Percentiles rank a stretch among this genome's conserved stretches.
Conservation (phyloP, 1,140 invertebrate genomes). For the Drosophila simulans region DNA sequence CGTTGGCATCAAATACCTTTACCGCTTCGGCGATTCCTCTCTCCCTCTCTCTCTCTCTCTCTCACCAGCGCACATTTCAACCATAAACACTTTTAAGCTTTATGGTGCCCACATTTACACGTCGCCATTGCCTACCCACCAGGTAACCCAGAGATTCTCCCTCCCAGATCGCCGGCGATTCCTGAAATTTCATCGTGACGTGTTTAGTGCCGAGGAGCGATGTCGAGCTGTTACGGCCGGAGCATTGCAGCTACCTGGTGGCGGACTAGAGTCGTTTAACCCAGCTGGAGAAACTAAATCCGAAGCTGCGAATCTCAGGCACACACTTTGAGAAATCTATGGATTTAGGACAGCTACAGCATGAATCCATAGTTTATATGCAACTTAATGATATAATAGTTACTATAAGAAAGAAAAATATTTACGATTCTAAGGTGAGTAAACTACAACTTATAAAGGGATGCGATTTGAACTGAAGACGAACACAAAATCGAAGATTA, state of each 20-base stretch:
- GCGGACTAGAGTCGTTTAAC: constrained; percentile 10
- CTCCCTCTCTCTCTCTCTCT: too few relatives aligned
- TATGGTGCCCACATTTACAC: constrained; percentile 77
- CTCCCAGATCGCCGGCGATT: constrained; percentile 14
- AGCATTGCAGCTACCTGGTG: constrained; percentile 39
- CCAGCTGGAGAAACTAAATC: constrained; percentile 8
- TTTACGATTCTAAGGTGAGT: too few relatives aligned
- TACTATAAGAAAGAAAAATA: too few relatives aligned
- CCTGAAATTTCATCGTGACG: constrained; percentile 51
- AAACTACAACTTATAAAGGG: too few relatives aligned
- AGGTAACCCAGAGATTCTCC: constrained; percentile 12
- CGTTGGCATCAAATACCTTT: constrained; percentile 10
- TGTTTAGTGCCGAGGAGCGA: constrained; percentile 53
- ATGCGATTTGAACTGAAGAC: too few relatives aligned
- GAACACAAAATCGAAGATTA: too few relatives aligned
- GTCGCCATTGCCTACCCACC: constrained; percentile 57
- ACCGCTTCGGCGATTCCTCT: constrained; percentile 3
- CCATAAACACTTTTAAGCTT: constrained; percentile 82
- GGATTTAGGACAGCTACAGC: not conserved
- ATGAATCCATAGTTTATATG: not conserved
- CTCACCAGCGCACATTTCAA: constrained; percentile 40
- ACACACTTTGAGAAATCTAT: not conserved
- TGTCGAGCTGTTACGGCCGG: constrained; percentile 37
- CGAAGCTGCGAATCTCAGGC: constrained; percentile 5
- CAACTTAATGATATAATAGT: not conserved